Conservation (phyloP, 53 echinoderm and acorn worm species). For the Holothuria scabra region DNA sequence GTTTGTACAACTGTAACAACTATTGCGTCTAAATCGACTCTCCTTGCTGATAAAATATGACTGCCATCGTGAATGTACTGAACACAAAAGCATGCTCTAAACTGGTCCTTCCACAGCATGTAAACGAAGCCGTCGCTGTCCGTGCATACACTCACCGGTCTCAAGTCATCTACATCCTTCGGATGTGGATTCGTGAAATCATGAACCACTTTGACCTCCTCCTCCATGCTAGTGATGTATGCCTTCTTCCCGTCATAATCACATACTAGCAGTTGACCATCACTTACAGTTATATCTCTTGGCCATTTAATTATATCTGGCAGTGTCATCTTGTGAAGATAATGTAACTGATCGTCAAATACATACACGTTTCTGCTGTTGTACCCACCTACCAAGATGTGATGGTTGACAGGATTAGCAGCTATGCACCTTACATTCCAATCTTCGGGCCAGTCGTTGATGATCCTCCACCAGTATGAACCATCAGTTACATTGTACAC, state of each 20-base stretch:
- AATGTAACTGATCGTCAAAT: no score
- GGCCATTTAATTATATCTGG: background rate
- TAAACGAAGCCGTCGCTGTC: background rate
- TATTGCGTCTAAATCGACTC: background rate
- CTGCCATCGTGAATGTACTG: conserved; percentile 1
- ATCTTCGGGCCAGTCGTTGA: background rate
- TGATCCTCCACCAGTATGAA: background rate
- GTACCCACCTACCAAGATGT: background rate
- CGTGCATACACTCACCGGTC: background rate
- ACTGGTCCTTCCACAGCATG: background rate
- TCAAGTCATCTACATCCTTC: background rate
- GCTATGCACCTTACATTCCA: background rate
- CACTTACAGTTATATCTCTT: background rate
- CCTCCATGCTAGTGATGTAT: background rate
- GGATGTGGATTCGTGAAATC: background rate
- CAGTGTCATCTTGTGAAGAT: no score
- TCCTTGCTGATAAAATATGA: background rate
- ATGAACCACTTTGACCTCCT: background rate
- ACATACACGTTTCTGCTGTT: background rate
- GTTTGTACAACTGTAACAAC: no score
- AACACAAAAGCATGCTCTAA: background rate
- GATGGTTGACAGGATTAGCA: conserved; percentile 13
- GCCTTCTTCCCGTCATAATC: background rate
- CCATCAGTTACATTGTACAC: background rate
- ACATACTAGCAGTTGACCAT: background rate